Percentiles rank a stretch among this genome's conserved stretches.
Conservation (phyloP, 2,113 vertebrate species). For the Theropithecus gelada region DNA sequence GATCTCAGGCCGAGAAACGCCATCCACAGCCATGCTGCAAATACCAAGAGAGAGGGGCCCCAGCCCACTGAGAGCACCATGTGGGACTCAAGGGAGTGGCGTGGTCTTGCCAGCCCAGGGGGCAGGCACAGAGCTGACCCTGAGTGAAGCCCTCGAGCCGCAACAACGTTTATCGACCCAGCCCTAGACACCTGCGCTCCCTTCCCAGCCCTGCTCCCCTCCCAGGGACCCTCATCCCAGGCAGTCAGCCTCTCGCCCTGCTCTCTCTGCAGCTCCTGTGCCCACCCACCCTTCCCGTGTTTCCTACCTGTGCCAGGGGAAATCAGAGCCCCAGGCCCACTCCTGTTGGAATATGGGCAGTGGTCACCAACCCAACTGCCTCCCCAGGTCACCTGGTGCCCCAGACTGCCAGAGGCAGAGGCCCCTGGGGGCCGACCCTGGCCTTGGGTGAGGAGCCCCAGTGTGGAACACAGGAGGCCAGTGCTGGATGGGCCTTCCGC, state of each 20-base stretch:
- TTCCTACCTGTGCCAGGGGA: fast-evolving
- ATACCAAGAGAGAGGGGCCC: fast-evolving
- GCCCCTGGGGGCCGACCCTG: neutral
- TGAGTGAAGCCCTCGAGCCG: fast-evolving
- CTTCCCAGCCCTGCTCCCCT: neutral
- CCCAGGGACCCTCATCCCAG: neutral
- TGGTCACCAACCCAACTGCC: neutral
- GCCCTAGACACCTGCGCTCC: neutral
- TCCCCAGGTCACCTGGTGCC: neutral
- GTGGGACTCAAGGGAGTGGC: neutral
- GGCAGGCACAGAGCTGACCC: neutral
- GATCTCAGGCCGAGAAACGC: neutral
- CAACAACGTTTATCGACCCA: neutral
- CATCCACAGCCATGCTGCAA: fast-evolving
- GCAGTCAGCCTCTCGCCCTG: neutral
- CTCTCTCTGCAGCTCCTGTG: neutral
- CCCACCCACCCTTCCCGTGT: neutral
- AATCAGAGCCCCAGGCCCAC: neutral
- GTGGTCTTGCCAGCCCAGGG: fast-evolving
- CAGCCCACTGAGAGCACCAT: fast-evolving
- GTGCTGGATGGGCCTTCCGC: fast-evolving
- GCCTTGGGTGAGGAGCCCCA: fast-evolving
- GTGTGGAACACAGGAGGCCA: neutral
- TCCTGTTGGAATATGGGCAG: neutral
- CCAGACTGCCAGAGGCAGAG: neutral